Percentiles rank a stretch among this genome's conserved stretches.
These are phyloP conservation scores for Aphelenchoides fujianensis DNA, from an alignment of 1,140 invertebrate species.

Conservation along the genomic window DNA sequence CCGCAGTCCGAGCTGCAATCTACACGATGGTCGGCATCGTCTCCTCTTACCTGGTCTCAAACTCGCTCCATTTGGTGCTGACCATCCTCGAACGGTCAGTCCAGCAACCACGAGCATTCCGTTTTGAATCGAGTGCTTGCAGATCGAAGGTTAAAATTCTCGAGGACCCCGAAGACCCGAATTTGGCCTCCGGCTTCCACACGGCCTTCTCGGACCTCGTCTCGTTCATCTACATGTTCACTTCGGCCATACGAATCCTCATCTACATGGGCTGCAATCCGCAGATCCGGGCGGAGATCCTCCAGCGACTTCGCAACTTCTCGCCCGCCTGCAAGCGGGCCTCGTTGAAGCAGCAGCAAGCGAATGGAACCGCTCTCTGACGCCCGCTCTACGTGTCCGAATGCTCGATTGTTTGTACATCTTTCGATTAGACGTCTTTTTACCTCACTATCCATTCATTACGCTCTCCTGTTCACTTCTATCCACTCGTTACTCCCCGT, in stretches of 20 bases:
- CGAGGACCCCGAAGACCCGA: constrained; percentile 36
- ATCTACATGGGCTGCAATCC: constrained; percentile 53
- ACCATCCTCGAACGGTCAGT: constrained; percentile 43
- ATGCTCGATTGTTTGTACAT: no score
- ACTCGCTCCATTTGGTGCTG: constrained; percentile 43
- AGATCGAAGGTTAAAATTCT: constrained; percentile 38
- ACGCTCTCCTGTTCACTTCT: no score
- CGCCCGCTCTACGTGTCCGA: no score
- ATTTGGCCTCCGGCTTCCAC: constrained; percentile 47
- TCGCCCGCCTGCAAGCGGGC: background rate
- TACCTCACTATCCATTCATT: no score
- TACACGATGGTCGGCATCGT: constrained; percentile 53
- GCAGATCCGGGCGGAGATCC: constrained; percentile 24
- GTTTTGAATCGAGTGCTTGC: constrained; percentile 20
- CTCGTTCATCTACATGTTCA: constrained; percentile 57
- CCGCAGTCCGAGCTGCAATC: constrained; percentile 42
- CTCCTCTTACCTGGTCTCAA: constrained; percentile 45
- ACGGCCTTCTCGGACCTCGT: constrained; percentile 51
- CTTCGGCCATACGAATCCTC: constrained; percentile 45
- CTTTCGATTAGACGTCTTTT: no score
- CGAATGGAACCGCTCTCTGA: background rate
- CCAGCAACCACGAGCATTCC: background rate
- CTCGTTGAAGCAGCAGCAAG: background rate
- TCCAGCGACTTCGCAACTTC: background rate
- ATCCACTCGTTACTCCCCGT: no score